Percentiles rank a stretch among this genome's conserved stretches.
Conservation (phyloP, 2,113 vertebrate species). For the Deroptyus accipitrinus region DNA sequence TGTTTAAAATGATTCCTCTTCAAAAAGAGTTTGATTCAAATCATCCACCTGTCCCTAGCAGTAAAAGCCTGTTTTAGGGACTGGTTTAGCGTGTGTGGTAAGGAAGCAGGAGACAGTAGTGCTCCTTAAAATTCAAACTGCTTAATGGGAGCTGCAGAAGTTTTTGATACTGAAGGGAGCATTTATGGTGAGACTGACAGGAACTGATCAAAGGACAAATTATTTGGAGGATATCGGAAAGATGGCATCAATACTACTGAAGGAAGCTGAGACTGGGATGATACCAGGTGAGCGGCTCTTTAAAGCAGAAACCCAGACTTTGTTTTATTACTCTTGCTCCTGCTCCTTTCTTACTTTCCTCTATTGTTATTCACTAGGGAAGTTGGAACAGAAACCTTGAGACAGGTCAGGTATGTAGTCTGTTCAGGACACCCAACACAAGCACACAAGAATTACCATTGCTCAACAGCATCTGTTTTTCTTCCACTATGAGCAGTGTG, state of each 20-base stretch:
- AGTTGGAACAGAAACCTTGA: not conserved
- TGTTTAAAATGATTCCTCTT: not conserved
- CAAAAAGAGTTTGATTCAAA: not conserved
- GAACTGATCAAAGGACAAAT: not conserved
- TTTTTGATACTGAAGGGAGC: not conserved
- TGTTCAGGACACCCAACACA: not conserved
- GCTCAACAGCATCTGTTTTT: not conserved
- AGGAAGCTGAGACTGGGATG: not conserved
- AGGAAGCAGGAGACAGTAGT: not conserved
- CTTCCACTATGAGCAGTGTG: not conserved
- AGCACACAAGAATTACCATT: not conserved
- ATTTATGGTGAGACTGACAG: not conserved
- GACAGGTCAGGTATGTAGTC: not conserved
- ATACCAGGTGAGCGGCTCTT: not conserved
- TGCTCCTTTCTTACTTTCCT: not conserved
- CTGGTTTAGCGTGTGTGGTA: not conserved
- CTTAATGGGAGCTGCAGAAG: not conserved
- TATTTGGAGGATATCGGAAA: not conserved
- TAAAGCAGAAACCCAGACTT: not conserved
- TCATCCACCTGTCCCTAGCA: not conserved
- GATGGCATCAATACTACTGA: not conserved
- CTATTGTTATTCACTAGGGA: not conserved
- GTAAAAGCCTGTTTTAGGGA: not conserved
- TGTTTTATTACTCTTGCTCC: fast-evolving
- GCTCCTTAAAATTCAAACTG: not conserved